Evolutionary conservation across 2,888 invertebrate genomes (phyloP), one percentile per base, ranked within the genome.

Genomic region (Drosophila buzzatii): DNA sequence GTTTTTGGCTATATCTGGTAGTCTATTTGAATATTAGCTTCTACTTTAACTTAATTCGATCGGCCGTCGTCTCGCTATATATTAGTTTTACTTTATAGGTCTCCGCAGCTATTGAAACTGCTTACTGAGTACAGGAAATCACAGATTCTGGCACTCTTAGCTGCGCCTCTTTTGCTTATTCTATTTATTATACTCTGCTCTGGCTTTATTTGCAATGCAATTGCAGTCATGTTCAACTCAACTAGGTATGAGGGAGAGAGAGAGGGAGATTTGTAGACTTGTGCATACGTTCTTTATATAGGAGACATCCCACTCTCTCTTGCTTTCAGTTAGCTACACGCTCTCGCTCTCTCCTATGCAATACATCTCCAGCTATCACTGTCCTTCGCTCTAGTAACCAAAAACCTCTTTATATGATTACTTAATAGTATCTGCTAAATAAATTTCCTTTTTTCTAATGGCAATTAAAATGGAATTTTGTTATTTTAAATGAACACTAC

Each of bases 211-310:
- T 42, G 20, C 31, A n/a, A 23, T 23, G 3, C 16, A 45, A 16
- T 39, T 69, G 68, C 65, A 66, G n/a, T 44, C 44, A 20, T 37
- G 37, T 37, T 53, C 65, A 66, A 53, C 66, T 23, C 37, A 45
- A 39, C 14, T 37, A 10, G 20, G 3, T 23, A 39, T 3, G 31
- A 56, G 42, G 20, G 10, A 2, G 23, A 23, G 23, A 23, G 23
- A 23, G 23, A 23, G 23, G 31, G 47, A 41, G 27, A 39, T 33
- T 18, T 64, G 20, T 6, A 1, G 35, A 23, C 39, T 51, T 27
- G 41, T 56, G 56, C 51, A 70, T 39, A 10, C 8, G 33, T 23
- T 5, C 20, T 3, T 16, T 16, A 20, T 27, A 31, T 16, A 37
- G 35, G 51, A n/a, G 31, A 5, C 33, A 9, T 12, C 18, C 23